Conservation (phyloP, 2,888 invertebrate genomes). For the Pardosa pseudoannulata region DNA sequence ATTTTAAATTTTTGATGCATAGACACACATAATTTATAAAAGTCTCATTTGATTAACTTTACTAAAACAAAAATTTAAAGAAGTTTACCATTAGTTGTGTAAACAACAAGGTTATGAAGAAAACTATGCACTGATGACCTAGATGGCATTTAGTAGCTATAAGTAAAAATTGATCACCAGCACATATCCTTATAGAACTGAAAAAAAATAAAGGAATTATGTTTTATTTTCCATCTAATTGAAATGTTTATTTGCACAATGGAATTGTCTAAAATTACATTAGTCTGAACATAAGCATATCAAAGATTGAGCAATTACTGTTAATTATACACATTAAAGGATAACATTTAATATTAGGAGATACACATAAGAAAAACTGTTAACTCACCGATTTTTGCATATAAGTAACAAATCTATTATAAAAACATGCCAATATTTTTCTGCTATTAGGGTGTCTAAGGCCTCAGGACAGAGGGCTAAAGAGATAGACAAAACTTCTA, state of each 20-base stretch:
- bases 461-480: slow-evolving; percentile 92
- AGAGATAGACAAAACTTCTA: slow-evolving; percentile 93
- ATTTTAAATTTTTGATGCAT: too few species aligned
- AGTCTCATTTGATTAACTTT: too few species aligned
- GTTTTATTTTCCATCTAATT: too few species aligned
- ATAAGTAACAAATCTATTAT: slow-evolving; percentile 91
- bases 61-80: too few species aligned
- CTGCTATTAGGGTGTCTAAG: slow-evolving; percentile 87
- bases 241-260: too few species aligned
- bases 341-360: too few species aligned
- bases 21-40: too few species aligned
- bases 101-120: slow-evolving; percentile 84
- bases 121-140: slow-evolving; percentile 82
- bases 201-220: background rate
- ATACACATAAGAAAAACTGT: too few species aligned
- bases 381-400: slow-evolving; percentile 82
- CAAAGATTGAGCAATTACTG: too few species aligned
- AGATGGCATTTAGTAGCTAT: slow-evolving; percentile 89
- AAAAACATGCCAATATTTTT: slow-evolving; percentile 91
- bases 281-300: too few species aligned
- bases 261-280: too few species aligned
- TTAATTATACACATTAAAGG: too few species aligned
- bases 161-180: slow-evolving; percentile 89
- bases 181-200: slow-evolving; percentile 84
- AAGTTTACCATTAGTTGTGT: slow-evolving; percentile 79